Conservation (phyloP, 2,888 invertebrate genomes). For the Brachyptera putata region DNA sequence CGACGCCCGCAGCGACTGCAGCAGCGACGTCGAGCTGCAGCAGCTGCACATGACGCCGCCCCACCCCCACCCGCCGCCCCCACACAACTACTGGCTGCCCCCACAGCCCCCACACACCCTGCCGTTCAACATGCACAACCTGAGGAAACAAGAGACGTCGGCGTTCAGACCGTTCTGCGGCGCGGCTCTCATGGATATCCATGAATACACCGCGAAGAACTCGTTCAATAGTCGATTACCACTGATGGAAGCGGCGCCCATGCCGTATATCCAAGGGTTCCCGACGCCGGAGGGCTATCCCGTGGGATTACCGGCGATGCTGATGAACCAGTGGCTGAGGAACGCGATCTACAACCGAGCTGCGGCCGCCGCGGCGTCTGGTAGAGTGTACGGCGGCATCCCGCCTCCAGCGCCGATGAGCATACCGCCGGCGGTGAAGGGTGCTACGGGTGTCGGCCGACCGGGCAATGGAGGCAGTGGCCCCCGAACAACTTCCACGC, state of each 20-base stretch:
- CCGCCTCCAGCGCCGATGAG: slow-evolving; percentile 48
- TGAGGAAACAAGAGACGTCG: slow-evolving; percentile 40
- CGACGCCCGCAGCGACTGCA: slow-evolving; percentile 28
- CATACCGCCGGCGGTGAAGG: slow-evolving; percentile 17
- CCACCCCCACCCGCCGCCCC: slow-evolving; percentile 34
- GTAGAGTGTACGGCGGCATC: slow-evolving; percentile 52
- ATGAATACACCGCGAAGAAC: slow-evolving; percentile 20
- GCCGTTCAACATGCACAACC: slow-evolving; percentile 5
- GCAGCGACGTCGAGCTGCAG: slow-evolving; percentile 27
- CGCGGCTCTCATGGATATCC: slow-evolving; percentile 43
- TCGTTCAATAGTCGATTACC: not conserved
- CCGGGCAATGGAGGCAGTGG: slow-evolving; percentile 40
- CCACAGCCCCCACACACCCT: slow-evolving; percentile 43
- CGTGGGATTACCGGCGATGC: slow-evolving; percentile 48
- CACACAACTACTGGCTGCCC: slow-evolving; percentile 39
- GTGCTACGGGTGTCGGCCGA: slow-evolving; percentile 22
- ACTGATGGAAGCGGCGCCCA: slow-evolving; percentile 9
- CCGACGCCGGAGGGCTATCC: slow-evolving; percentile 20
- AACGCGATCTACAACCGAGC: slow-evolving; percentile 42
- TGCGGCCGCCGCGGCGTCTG: slow-evolving; percentile 48
- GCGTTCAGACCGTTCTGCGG: slow-evolving; percentile 49
- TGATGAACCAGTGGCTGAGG: slow-evolving; percentile 71
- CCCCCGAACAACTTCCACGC: slow-evolving; percentile 50
- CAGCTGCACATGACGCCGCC: slow-evolving; percentile 33
- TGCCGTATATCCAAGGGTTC: slow-evolving; percentile 24